Conservation (phyloP, 2,888 invertebrate genomes). For the Leptarthrus brevirostris region DNA sequence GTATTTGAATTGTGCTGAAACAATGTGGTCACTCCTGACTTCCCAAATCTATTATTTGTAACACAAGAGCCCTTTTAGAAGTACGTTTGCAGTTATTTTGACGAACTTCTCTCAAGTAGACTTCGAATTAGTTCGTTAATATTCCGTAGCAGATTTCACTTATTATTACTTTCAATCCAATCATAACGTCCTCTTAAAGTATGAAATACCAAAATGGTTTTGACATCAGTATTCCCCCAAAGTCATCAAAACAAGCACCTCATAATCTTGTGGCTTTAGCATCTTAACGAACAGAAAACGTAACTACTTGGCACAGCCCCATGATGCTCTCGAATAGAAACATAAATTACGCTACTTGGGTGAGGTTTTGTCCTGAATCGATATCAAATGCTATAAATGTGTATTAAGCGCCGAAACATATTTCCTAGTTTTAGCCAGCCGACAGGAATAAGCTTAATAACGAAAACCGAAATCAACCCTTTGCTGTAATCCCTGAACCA, state of each 20-base stretch:
- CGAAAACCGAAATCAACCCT: constrained; percentile 50
- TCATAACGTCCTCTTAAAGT: constrained; percentile 10
- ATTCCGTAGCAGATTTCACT: neutral
- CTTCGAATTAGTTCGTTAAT: constrained; percentile 24
- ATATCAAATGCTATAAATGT: constrained; percentile 41
- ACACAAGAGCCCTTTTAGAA: neutral
- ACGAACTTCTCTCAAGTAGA: neutral
- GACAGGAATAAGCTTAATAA: constrained; percentile 51
- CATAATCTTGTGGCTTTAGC: constrained; percentile 43
- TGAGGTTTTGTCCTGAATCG: constrained; percentile 7
- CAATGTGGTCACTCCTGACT: constrained; percentile 25
- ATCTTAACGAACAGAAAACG: constrained; percentile 6
- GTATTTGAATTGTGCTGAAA: constrained; percentile 32
- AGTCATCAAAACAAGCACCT: constrained; percentile 23
- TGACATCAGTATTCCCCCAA: constrained; percentile 28
- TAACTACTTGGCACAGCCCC: neutral
- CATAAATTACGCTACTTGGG: constrained; percentile 34
- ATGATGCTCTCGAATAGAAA: neutral
- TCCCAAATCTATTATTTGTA: constrained; percentile 16
- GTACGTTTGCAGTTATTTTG: constrained; percentile 14
- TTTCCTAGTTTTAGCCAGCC: constrained; percentile 36
- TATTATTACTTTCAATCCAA: constrained; percentile 4
- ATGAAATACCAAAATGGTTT: constrained; percentile 19
- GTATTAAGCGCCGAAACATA: constrained; percentile 40
- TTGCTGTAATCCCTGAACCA: constrained; percentile 29